Conservation (phyloP, 2,797 vertebrate genomes). For the Parauchenoglanis ngamensis region DNA sequence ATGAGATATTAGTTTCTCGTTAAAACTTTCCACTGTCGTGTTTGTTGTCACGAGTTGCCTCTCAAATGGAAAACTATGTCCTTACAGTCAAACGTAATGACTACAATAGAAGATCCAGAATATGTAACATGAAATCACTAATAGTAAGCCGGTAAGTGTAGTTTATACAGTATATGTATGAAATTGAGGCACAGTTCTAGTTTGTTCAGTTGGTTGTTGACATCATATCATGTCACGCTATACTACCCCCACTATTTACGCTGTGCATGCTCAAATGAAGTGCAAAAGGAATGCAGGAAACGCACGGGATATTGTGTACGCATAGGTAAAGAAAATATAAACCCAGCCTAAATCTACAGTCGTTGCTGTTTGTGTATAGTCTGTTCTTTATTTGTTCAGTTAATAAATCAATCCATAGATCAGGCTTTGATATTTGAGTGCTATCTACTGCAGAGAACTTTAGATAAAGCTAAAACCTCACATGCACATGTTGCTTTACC, state of each 20-base stretch:
- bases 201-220: background rate
- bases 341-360: background rate
- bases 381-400: background rate
- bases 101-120: background rate
- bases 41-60: background rate
- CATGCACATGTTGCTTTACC: background rate
- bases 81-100: background rate
- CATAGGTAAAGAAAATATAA: background rate
- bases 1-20: background rate
- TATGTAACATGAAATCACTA: background rate
- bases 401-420: conserved; percentile 20
- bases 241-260: background rate
- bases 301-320: background rate
- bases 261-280: background rate
- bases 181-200: background rate
- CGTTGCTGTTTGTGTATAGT: background rate
- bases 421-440: background rate
- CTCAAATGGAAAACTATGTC: background rate
- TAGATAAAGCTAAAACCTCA: background rate
- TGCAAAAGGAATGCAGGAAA: background rate
- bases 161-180: background rate
- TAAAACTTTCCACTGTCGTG: background rate
- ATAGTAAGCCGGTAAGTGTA: background rate
- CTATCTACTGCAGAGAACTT: background rate
- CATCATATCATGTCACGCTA: background rate